A percentile compares a stretch with the other conserved stretches of the same genome.
Evolutionary conservation across 2,888 invertebrate genomes (phyloP).

Genomic region (Stramonita haemastoma): DNA sequence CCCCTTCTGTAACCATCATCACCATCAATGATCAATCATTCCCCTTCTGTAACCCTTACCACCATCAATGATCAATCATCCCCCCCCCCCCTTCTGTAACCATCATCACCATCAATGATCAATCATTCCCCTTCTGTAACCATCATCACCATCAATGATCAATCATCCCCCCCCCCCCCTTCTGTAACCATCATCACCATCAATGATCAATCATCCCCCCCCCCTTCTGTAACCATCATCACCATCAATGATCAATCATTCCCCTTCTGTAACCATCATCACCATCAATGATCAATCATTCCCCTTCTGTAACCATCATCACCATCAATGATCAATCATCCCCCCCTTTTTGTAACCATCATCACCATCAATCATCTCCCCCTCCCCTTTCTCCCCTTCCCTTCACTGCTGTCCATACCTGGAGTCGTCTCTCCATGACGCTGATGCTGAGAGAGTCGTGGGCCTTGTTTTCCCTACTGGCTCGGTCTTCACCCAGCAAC

Average conservation of each 20-base stretch:
- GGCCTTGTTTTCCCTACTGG: conserved; percentile 59
- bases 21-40: too few relatives aligned
- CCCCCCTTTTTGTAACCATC: background rate
- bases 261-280: too few relatives aligned
- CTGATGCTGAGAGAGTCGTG: conserved; percentile 61
- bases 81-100: too few relatives aligned
- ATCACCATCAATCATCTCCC: background rate
- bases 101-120: too few relatives aligned
- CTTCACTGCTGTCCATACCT: conserved; percentile 53
- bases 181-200: background rate
- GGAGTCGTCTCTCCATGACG: conserved; percentile 70
- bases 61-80: too few relatives aligned
- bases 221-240: too few relatives aligned
- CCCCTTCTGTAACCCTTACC: too few relatives aligned
- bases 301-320: background rate
- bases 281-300: background rate
- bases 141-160: too few relatives aligned
- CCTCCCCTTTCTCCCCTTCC: background rate
- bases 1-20: too few relatives aligned
- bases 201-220: background rate
- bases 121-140: background rate
- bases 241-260: too few relatives aligned
- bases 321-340: too few relatives aligned
- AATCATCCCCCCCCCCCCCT: background rate
- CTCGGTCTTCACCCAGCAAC: conserved; percentile 70